These are phyloP conservation scores for Geopemphigus sp. DNA, from an alignment of 1,140 invertebrate genomes.

Conservation along the genomic window DNA sequence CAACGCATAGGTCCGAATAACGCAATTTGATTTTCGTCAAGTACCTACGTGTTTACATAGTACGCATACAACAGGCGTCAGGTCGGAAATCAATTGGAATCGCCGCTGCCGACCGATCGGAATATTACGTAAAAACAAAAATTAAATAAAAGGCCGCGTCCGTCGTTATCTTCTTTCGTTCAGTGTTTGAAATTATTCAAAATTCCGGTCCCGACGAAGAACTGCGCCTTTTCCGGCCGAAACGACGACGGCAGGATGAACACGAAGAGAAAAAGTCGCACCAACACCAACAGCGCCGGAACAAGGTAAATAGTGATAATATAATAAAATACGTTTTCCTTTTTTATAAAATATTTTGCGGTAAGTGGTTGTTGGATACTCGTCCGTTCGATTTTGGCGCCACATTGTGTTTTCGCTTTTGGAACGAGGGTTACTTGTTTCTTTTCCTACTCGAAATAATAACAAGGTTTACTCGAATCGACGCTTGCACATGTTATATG, in stretches of 20 bases:
- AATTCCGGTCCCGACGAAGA: slow-evolving; percentile 63
- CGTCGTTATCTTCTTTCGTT: neutral
- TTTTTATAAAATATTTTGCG: no score
- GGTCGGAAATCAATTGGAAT: neutral
- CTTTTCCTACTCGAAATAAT: no score
- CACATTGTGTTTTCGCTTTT: no score
- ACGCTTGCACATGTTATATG: no score
- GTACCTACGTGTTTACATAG: neutral
- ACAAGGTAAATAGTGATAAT: slow-evolving; percentile 1
- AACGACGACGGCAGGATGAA: slow-evolving; percentile 56
- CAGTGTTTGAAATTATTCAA: slow-evolving; percentile 55
- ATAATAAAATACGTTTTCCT: no score
- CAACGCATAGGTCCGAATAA: neutral
- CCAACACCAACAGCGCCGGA: slow-evolving; percentile 56
- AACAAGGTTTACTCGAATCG: no score
- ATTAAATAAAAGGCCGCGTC: neutral
- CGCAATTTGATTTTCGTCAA: neutral
- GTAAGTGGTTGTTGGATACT: no score
- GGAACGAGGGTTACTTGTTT: no score
- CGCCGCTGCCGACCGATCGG: neutral
- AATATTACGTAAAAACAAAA: neutral
- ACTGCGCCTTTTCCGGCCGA: slow-evolving; percentile 60
- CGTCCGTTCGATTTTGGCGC: no score
- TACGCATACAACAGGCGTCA: neutral
- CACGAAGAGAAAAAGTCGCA: slow-evolving; percentile 58